Evolutionary conservation across 1,140 invertebrate species (phyloP), one percentile per base, ranked within the genome.

Genomic region (Leucophenga varia): DNA sequence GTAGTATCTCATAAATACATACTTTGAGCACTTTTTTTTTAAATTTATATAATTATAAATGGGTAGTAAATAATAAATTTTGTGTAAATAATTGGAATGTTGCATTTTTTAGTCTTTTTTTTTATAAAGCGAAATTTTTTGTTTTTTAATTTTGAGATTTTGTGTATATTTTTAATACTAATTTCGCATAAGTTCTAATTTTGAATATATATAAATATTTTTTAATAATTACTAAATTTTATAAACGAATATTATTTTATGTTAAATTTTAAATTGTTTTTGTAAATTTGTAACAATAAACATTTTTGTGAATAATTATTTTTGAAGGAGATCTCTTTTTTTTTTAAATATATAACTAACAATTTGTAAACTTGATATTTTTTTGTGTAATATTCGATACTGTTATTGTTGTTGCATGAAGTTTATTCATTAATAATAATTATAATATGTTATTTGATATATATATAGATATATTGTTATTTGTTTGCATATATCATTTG

Each of bases 291-390:
- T 60, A 64, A 64, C 61, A 60, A 54, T 55, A 49, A 57, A 55
- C 57, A 64, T 65, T 64, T 32, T 30, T 48, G 51, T 14, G 10
- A 64, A 61, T 65, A 61, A 64, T 64, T 61, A 54, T 44, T 64
- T 54, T 51, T 25, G 40, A 49, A 53, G 38, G 47, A 50, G 36
- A n/a, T n/a, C 30, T 41, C 21, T 8, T 22, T 25, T 2, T 37
- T 25, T 42, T 42, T 28, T 14, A 42, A 45, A 44, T 28, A 18
- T 20, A 28, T 34, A 13, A n/a, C n/a, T n/a, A n/a, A n/a, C n/a
- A n/a, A n/a, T n/a, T n/a, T n/a, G n/a, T n/a, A n/a, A n/a, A n/a
- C n/a, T n/a, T n/a, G n/a, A n/a, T n/a, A n/a, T n/a, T n/a, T n/a
- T n/a, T n/a, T n/a, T n/a, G n/a, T n/a, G n/a, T n/a, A n/a, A n/a